Evolutionary conservation across 2,888 invertebrate species (phyloP), one percentile per base, ranked within the genome.

Genomic region (Amphipyra tragopoginis): DNA sequence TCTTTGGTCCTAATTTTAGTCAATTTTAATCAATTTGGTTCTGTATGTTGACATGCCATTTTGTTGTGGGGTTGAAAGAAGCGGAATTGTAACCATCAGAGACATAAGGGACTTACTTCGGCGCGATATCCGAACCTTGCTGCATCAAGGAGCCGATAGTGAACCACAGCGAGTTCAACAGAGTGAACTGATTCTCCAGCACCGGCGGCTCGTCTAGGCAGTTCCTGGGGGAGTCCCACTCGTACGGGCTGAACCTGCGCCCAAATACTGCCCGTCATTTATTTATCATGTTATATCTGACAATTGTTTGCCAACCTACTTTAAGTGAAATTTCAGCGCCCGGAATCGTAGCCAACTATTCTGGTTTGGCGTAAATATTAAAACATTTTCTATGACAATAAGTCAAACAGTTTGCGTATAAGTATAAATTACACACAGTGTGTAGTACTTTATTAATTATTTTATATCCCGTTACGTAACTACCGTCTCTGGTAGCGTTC

Each of bases 161-260:
- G 96, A 98, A 98, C 98, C 98, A 98, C 92, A 98, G 96, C 91
- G 98, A 97, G 96, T 98, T 98, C 94, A 97, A 96, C 90, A 98
- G 96, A 85, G 97, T 97, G 96, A 98, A 97, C 95, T 97, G 97
- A 95, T 98, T 98, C 96, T 98, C 97, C 92, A 98, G 95, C 86
- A 97, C 97, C 90, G 97, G 97, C 81, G 97, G 97, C 93, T 98
- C 97, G 85, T 97, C 97, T 93, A 97, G 96, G 95, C 97, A 97
- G 88, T 97, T 97, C 95, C 97, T 96, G 80, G 98, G 97, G 95
- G 97, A 97, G 95, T 98, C 97, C 98, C 98, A 98, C 96, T 98
- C 98, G 95, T 98, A 98, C 84, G 98, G 98, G 93, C 97, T 97
- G 96, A 97, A 97, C 96, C 98, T 97, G 96, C 83, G 93, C 90